Percentiles rank a stretch among this genome's conserved stretches.
phyloP scores from a whole-genome alignment of 2,797 vertebrate genomes.

The Aotus griseimembra region DNA sequence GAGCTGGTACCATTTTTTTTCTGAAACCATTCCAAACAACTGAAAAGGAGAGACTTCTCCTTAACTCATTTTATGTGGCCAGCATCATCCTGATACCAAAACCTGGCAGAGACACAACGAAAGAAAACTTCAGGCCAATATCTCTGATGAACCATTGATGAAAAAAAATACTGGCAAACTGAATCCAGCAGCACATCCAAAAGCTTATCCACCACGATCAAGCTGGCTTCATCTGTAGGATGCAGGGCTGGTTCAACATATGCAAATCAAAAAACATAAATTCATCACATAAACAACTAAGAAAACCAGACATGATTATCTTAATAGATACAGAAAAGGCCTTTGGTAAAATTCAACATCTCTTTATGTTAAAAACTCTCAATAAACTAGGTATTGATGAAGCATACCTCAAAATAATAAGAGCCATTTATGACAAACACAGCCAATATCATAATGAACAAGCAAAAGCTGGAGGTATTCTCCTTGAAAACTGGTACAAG shows the following conservation, averaged over 20 bases:
- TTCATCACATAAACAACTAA: not conserved
- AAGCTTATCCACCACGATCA: not conserved
- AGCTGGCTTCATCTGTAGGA: not conserved
- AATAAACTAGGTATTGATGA: not conserved
- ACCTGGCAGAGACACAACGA: not conserved
- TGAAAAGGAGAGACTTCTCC: not conserved
- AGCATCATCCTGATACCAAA: not conserved
- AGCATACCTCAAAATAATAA: not conserved
- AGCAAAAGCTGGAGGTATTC: not conserved
- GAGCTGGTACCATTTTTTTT: not conserved
- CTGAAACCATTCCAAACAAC: not conserved
- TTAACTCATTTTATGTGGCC: not conserved
- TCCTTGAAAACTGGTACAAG: not conserved
- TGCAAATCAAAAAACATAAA: not conserved
- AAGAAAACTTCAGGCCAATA: not conserved
- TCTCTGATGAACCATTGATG: not conserved
- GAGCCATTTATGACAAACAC: not conserved
- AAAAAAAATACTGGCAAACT: not conserved
- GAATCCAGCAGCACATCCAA: not conserved
- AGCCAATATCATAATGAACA: not conserved
- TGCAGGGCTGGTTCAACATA: not conserved
- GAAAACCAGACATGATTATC: not conserved
- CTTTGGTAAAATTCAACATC: not conserved
- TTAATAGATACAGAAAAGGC: not conserved
- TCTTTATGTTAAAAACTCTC: not conserved